Conservation (phyloP, 1,140 invertebrate species). For the Solenopsis fugax region DNA sequence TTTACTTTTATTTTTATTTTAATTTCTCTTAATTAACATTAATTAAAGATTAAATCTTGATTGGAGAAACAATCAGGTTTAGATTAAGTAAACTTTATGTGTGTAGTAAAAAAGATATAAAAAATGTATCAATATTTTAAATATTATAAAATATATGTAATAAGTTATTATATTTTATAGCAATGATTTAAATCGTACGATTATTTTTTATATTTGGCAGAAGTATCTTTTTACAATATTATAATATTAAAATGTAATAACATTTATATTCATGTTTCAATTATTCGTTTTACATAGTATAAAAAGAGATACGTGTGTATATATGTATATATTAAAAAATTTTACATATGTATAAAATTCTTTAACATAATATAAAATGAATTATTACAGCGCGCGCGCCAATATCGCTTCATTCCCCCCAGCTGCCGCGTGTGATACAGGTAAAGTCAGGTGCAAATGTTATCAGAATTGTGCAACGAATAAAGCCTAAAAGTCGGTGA, state of each 20-base stretch:
- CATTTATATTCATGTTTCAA: background rate
- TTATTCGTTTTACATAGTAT: background rate
- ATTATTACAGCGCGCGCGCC: too few relatives aligned
- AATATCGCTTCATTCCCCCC: background rate
- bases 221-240: background rate
- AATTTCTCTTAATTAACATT: background rate
- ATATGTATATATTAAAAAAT: too few relatives aligned
- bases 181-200: background rate
- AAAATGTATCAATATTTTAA: background rate
- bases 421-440: background rate
- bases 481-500: constrained; percentile 57
- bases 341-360: too few relatives aligned
- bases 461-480: constrained; percentile 32
- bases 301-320: background rate
- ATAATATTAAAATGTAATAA: background rate
- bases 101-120: background rate
- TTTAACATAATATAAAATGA: background rate
- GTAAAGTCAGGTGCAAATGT: constrained; percentile 40
- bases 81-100: background rate
- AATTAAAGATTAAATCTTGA: background rate
- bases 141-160: constrained; percentile 4
- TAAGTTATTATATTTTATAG: background rate
- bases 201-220: background rate
- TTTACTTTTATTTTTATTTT: constrained; percentile 7
- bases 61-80: background rate